Conservation (phyloP, 2,113 vertebrate genomes). For the Corythaixoides concolor region DNA sequence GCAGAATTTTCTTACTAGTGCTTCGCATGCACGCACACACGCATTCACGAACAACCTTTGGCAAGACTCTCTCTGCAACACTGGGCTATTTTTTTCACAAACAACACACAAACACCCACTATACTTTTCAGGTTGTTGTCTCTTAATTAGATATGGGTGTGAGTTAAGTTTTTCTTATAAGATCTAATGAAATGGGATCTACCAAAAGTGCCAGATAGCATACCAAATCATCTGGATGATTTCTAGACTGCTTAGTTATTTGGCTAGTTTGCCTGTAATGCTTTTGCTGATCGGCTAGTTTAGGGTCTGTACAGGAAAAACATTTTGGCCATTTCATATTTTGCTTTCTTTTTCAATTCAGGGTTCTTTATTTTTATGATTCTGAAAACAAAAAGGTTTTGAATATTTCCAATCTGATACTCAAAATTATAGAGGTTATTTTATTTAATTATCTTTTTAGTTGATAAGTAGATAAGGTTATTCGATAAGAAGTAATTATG, state of each 20-base stretch:
- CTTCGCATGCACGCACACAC: not conserved
- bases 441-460: not conserved
- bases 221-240: not conserved
- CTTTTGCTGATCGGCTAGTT: not conserved
- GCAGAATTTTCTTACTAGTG: not conserved
- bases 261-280: accelerated
- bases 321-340: not conserved
- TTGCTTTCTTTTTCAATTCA: not conserved
- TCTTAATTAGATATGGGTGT: not conserved
- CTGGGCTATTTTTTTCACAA: not conserved
- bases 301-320: not conserved
- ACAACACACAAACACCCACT: not conserved
- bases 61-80: not conserved
- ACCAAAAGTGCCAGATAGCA: not conserved
- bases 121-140: not conserved
- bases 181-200: not conserved
- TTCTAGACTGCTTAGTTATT: too few relatives aligned
- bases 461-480: not conserved
- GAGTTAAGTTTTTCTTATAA: not conserved
- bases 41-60: not conserved
- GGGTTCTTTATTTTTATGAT: not conserved
- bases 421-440: not conserved
- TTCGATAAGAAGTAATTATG: not conserved
- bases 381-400: not conserved
- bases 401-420: not conserved